phyloP scores from a whole-genome alignment of 2,888 invertebrate species.

The Orthosia cruda region DNA sequence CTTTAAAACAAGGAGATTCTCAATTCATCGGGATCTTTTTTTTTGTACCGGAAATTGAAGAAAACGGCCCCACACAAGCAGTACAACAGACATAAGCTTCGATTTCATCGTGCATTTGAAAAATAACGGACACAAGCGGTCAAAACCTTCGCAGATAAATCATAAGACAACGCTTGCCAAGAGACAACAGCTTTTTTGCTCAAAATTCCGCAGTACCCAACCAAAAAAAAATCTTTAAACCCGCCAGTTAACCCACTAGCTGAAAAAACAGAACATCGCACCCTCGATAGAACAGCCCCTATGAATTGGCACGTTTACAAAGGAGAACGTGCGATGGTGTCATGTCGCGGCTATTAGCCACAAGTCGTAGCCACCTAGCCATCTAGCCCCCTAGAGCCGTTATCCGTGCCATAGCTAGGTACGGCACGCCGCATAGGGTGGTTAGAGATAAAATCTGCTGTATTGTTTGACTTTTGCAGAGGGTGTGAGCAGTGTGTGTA shows the following conservation, averaged over 20 bases:
- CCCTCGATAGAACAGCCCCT: constrained; percentile 58
- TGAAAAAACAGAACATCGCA: constrained; percentile 60
- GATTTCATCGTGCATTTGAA: too few species aligned
- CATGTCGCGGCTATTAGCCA: constrained; percentile 59
- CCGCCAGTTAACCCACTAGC: constrained; percentile 54
- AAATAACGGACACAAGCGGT: too few species aligned
- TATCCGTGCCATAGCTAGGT: constrained; percentile 56
- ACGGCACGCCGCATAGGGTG: constrained; percentile 62
- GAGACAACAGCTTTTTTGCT: not conserved
- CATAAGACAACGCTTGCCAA: not conserved
- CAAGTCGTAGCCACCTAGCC: constrained; percentile 17
- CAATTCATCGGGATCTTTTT: too few species aligned
- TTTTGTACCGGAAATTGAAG: too few species aligned
- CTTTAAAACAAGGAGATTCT: too few species aligned
- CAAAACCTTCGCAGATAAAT: too few species aligned
- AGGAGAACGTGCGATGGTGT: constrained; percentile 62
- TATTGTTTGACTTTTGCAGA: constrained; percentile 53
- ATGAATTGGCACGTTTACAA: constrained; percentile 65
- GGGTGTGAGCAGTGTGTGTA: constrained; percentile 22
- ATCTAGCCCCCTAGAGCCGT: constrained; percentile 22
- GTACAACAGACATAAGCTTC: not conserved
- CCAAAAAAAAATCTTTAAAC: not conserved
- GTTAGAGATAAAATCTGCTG: constrained; percentile 44
- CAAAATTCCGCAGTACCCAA: not conserved
- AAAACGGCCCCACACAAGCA: not conserved